Evolutionary conservation across 2,113 vertebrate species (phyloP).

Genomic region (Leucopsar rothschildi): DNA sequence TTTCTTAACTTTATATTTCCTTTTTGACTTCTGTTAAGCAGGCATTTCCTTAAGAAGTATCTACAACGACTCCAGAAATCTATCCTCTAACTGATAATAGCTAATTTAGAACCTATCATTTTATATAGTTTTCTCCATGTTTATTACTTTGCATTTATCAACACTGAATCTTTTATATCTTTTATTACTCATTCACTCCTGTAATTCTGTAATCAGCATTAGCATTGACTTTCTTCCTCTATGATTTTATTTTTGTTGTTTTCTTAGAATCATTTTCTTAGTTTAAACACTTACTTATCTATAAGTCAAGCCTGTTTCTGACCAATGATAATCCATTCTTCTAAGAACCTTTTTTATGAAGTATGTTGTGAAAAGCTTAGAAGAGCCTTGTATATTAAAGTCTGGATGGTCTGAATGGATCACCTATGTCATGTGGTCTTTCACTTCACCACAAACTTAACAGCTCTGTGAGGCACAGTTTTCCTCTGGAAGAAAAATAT

Average conservation of each 20-base stretch:
- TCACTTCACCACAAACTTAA: background rate
- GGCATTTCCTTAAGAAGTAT: background rate
- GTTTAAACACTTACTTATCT: background rate
- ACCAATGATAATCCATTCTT: background rate
- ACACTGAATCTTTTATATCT: background rate
- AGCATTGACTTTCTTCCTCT: background rate
- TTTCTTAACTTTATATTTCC: background rate
- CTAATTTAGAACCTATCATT: background rate
- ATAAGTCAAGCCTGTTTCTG: background rate
- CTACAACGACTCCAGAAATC: background rate
- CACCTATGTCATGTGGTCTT: background rate
- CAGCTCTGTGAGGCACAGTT: background rate
- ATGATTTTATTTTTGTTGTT: background rate
- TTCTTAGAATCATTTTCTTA: background rate
- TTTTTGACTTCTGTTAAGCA: background rate
- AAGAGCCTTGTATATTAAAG: background rate
- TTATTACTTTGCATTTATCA: background rate
- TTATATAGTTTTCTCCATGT: background rate
- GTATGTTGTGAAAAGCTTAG: background rate
- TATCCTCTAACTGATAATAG: background rate
- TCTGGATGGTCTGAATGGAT: background rate
- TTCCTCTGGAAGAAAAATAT: background rate
- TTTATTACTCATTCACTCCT: background rate
- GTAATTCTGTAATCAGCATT: background rate
- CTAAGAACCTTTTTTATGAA: background rate